Evolutionary conservation across 2,113 vertebrate genomes (phyloP), one percentile per base, ranked within the genome.

Genomic region (Pithys albifrons): DNA sequence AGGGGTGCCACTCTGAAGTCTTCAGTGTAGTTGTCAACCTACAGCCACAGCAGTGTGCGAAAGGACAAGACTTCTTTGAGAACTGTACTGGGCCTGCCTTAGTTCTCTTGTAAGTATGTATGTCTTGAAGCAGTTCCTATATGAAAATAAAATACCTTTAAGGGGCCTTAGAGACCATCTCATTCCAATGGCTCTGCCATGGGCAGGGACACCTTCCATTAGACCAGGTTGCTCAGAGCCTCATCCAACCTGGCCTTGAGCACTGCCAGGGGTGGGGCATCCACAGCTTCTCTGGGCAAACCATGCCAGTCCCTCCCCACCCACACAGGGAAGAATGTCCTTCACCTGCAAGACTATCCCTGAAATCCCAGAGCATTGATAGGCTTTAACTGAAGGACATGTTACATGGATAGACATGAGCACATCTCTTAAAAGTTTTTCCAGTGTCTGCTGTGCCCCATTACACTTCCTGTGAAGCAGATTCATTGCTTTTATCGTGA

Each of bases 391-490:
- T 77, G 3, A 76, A 83, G 75, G 23, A 72, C 28, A n/a, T 59
- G n/a, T 65, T 58, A 70, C 10, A 3, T 41, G 57, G 52, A 41
- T 46, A 84, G 64, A 66, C 39, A 22, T 39, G 4, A 88, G 51
- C 71, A 75, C 41, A 57, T 85, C 64, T 48, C 67, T 83, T 79
- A 31, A 18, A 83, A 74, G 75, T 51, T 85, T 67, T 81, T 73
- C 64, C 55, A 80, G 55, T 55, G 69, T 83, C 82, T 90, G 82
- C 49, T 74, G 7, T 88, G 85, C 72, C 78, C 71, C 72, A 69
- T 92, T 91, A 72, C 55, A 48, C 79, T 92, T 90, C 61, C 58
- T 73, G 70, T 79, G 76, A 83, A 93, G 84, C 81, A 89, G 41
- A 93, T 78, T 84, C 45, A 33, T 59, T 70, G 80, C 41, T 95